Evolutionary conservation across 2,888 invertebrate genomes (phyloP).

Genomic region (Seladonia tumulorum): DNA sequence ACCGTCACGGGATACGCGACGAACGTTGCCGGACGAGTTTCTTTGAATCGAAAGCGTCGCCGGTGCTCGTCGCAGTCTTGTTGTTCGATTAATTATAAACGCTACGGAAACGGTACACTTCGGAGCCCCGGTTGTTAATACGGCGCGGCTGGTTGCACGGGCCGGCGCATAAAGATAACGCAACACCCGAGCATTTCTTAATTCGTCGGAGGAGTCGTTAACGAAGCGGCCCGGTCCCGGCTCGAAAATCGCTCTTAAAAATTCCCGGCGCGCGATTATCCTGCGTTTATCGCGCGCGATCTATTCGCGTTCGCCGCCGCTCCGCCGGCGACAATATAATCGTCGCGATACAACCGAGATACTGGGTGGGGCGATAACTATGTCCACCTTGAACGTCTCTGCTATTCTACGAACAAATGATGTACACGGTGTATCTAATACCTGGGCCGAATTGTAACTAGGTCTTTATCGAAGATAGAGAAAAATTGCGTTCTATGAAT

Average conservation of each 20-base stretch:
- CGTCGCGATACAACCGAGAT: background rate
- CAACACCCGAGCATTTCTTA: conserved; percentile 58
- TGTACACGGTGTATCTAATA: background rate
- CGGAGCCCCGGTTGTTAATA: conserved; percentile 31
- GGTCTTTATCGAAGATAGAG: background rate
- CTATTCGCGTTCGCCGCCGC: conserved; percentile 57
- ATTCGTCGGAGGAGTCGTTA: conserved; percentile 66
- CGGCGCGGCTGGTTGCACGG: conserved; percentile 29
- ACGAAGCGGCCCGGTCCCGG: conserved; percentile 29
- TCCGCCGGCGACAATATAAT: conserved; percentile 34
- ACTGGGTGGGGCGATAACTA: background rate
- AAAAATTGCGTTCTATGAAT: background rate
- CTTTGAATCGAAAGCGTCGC: conserved; percentile 12
- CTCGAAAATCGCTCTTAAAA: conserved; percentile 63
- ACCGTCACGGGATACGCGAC: background rate
- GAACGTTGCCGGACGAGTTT: background rate
- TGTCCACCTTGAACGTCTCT: background rate
- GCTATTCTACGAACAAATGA: background rate
- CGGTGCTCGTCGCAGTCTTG: conserved; percentile 6
- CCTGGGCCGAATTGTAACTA: background rate
- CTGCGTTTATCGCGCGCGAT: conserved; percentile 67
- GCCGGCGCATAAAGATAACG: conserved; percentile 58
- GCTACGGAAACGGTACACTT: conserved; percentile 27
- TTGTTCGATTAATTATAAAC: conserved; percentile 45
- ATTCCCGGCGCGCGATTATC: conserved; percentile 63